Evolutionary conservation across 1,140 invertebrate species (phyloP).

Genomic region (Globodera rostochiensis): DNA sequence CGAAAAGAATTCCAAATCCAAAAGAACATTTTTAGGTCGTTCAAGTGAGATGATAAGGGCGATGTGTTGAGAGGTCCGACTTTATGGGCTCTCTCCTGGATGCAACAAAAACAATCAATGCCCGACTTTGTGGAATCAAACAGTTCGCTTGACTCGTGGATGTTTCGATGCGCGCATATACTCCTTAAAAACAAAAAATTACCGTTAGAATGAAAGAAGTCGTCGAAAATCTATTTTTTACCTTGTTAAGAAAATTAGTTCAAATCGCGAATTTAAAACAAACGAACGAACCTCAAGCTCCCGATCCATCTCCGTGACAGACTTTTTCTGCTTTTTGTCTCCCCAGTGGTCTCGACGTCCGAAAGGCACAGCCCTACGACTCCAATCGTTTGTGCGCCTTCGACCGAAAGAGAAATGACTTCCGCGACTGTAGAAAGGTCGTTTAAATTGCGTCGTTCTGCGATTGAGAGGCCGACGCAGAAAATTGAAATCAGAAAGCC

Average conservation of each 20-base stretch:
- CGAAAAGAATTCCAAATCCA: no score
- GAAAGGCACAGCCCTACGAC: not conserved
- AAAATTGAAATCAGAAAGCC: slow-evolving; percentile 7
- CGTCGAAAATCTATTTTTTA: no score
- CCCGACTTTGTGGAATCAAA: not conserved
- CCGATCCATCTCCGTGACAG: slow-evolving; percentile 13
- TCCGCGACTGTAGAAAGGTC: not conserved
- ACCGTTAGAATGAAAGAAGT: not conserved
- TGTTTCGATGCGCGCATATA: slow-evolving; percentile 28
- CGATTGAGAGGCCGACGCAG: slow-evolving; percentile 20
- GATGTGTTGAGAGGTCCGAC: no score
- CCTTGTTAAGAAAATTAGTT: no score
- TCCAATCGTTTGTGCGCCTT: not conserved
- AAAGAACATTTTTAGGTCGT: no score
- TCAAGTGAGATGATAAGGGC: no score
- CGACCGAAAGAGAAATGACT: not conserved
- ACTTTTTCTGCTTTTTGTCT: slow-evolving; percentile 19
- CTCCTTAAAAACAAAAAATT: slow-evolving; percentile 15
- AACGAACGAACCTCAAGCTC: slow-evolving; percentile 17
- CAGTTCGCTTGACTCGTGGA: slow-evolving; percentile 14
- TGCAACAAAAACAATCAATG: no score
- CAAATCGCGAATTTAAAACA: no score
- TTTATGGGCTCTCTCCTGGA: no score
- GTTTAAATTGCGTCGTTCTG: slow-evolving; percentile 18
- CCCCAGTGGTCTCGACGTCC: not conserved